Evolutionary conservation across 2,113 vertebrate genomes (phyloP).

Genomic region (Centropus bengalensis): DNA sequence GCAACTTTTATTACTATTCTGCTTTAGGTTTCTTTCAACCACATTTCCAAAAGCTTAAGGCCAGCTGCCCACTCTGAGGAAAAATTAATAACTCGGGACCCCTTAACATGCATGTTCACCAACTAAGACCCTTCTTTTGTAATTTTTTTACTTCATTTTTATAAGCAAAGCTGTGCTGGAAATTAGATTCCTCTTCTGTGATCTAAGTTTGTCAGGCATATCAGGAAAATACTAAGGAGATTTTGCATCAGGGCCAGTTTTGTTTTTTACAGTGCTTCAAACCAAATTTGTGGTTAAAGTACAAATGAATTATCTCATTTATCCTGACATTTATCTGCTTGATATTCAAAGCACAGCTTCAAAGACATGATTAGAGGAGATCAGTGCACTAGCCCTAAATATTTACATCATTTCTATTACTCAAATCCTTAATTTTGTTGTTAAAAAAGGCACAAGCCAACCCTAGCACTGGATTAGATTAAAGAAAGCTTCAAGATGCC

Average conservation of each 20-base stretch:
- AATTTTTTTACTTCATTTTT: neutral
- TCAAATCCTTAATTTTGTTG: conserved; percentile 45
- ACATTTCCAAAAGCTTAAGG: neutral
- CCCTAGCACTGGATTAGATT: neutral
- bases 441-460: conserved; percentile 22
- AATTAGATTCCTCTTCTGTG: neutral
- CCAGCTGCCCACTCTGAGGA: neutral
- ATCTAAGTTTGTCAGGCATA: neutral
- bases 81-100: neutral
- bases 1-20: neutral
- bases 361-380: conserved; percentile 44
- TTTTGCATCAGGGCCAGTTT: conserved; percentile 6
- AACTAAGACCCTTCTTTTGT: neutral
- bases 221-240: neutral
- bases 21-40: neutral
- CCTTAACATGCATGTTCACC: neutral
- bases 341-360: conserved; percentile 52
- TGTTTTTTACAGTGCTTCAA: neutral
- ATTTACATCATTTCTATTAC: conserved; percentile 55
- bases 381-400: conserved; percentile 8
- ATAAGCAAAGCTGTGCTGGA: neutral
- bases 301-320: conserved; percentile 41
- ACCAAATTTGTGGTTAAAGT: neutral
- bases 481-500: conserved; percentile 27
- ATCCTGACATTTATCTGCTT: conserved; percentile 52